Base-by-base conservation (phyloP, 2,797 vertebrate species). In the Eulemur coronatus region DNA sequence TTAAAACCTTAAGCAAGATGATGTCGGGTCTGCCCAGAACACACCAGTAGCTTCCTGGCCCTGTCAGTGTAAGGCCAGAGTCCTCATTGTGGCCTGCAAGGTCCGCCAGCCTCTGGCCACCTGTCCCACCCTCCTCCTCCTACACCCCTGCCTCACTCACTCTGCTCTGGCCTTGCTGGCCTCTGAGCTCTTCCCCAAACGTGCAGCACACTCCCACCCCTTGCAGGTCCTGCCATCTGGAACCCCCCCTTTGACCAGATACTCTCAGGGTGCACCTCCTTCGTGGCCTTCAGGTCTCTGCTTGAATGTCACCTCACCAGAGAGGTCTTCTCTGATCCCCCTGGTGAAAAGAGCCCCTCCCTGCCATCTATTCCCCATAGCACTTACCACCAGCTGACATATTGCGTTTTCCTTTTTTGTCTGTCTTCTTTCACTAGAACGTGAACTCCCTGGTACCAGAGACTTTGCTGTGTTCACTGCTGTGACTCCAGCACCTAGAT, bases 281-380 rank as follows among this genome's bases (percentile, higher is more conserved):
- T 67, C 30, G 2, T 26, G 43, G 65, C 61, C 38, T 50, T 38
- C 8, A 33, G 50, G 69, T 50, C 52, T 70, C 38, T 1, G 0
- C 18, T 65, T 80, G 26, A 48, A 55, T 7, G 50, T 4, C n/a
- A 38, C 61, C 30, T 59, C 38, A 35, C 22, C 69, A 35, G 57
- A 59, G 57, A 59, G 57, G 10, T 10, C 57, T 59, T 28, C 24
- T 59, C 24, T 59, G 57, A 59, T 59, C 57, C 57, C 4, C 57
- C 24, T 59, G 26, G 57, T 26, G 57, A 38, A 69, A 38, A 38
- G 17, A 35, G 65, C 7, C 17, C 6, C n/a, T 20, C n/a, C 61
- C 61, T 10, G 55, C 10, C 59, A 61, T 10, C 26, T 35, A 0
- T 4, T 48, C 84, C 35, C 33, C 0, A 0, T 3, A 14, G 70